A percentile compares a stretch with the other conserved stretches of the same genome.
These are phyloP conservation scores for Epinotia bilunana DNA, from an alignment of 2,888 invertebrate genomes.

Conservation along the genomic window DNA sequence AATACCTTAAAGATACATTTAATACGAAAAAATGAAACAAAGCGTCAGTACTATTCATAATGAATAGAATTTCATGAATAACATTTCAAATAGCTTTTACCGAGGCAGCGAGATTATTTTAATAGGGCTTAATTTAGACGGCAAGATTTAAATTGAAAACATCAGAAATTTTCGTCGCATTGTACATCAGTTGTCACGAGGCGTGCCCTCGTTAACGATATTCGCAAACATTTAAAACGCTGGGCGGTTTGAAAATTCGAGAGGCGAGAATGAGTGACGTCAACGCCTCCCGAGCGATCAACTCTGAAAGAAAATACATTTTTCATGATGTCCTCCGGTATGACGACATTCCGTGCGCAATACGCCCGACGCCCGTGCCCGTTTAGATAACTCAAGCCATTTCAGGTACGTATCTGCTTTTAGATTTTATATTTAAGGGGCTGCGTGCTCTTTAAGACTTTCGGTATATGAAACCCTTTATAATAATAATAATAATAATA, in stretches of 20 bases:
- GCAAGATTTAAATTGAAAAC: conserved; percentile 28
- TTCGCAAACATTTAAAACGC: conserved; percentile 48
- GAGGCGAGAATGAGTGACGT: conserved; percentile 61
- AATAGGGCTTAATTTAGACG: conserved; percentile 30
- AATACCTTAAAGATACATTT: neutral
- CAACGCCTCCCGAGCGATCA: conserved; percentile 57
- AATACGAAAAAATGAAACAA: conserved; percentile 9
- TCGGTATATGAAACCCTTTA: conserved; percentile 34
- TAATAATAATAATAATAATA: too few relatives aligned
- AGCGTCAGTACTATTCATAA: conserved; percentile 7
- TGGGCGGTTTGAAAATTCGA: conserved; percentile 49
- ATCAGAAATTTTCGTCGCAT: conserved; percentile 36
- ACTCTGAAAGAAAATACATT: conserved; percentile 67
- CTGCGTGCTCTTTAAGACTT: conserved; percentile 46
- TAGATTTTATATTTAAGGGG: conserved; percentile 49
- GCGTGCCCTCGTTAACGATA: conserved; percentile 44
- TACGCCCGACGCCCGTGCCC: conserved; percentile 7
- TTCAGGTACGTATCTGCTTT: conserved; percentile 48
- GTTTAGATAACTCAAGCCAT: conserved; percentile 48
- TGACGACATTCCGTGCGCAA: conserved; percentile 53
- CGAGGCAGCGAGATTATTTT: conserved; percentile 15
- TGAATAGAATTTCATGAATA: conserved; percentile 24
- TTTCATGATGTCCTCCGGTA: conserved; percentile 61
- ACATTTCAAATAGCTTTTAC: conserved; percentile 24
- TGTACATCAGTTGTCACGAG: conserved; percentile 40